Conservation (phyloP, 2,113 vertebrate genomes). For the Porphyrio hochstetteri region DNA sequence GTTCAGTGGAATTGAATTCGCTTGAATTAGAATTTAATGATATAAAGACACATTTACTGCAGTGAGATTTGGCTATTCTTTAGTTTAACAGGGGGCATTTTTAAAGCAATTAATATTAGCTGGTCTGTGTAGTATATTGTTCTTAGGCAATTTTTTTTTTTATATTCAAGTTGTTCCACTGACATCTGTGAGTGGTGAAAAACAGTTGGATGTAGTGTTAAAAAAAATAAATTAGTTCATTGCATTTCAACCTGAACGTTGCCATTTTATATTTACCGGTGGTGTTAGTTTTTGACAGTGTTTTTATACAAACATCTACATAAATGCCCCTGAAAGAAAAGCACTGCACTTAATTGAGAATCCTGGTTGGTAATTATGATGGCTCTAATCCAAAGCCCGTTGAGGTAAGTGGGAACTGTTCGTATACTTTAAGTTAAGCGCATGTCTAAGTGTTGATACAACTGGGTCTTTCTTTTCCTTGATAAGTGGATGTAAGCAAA, state of each 20-base stretch:
- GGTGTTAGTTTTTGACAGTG: slow-evolving; percentile 47
- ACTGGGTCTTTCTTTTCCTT: neutral
- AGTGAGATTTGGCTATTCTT: slow-evolving; percentile 22
- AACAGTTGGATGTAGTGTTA: slow-evolving; percentile 36
- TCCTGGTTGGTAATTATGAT: slow-evolving; percentile 24
- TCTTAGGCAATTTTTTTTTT: neutral
- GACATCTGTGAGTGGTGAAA: slow-evolving; percentile 44
- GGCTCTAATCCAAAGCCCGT: slow-evolving; percentile 30
- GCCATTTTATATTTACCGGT: slow-evolving; percentile 42
- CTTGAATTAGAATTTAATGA: slow-evolving; percentile 26
- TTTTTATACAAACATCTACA: slow-evolving; percentile 60
- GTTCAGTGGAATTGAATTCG: neutral
- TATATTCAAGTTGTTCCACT: slow-evolving; percentile 15
- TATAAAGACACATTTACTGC: slow-evolving; percentile 18
- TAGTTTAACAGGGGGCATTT: slow-evolving; percentile 43
- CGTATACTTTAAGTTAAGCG: neutral
- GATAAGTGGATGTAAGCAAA: neutral
- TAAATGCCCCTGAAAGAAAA: slow-evolving; percentile 40
- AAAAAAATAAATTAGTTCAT: slow-evolving; percentile 66
- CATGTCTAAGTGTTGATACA: neutral
- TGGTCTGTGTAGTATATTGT: slow-evolving; percentile 6
- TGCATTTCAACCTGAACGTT: slow-evolving; percentile 52
- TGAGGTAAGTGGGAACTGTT: slow-evolving; percentile 27
- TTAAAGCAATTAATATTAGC: slow-evolving; percentile 35
- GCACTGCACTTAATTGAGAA: slow-evolving; percentile 31